Conservation (phyloP, 2,113 vertebrate species). For the Holacanthus passer region DNA sequence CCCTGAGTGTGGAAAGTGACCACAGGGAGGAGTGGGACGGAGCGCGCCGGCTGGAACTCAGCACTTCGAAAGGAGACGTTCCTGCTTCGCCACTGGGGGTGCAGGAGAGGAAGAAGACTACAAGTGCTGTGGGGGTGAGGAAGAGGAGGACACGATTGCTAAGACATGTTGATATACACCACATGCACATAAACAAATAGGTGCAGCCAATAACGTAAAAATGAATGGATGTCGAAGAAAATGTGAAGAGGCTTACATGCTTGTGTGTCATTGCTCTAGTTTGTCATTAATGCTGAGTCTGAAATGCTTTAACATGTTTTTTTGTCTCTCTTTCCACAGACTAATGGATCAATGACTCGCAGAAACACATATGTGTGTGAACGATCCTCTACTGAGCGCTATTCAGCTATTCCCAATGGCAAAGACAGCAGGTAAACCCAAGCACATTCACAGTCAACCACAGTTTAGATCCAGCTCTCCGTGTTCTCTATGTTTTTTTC, state of each 20-base stretch:
- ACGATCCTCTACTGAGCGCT: conserved; percentile 90
- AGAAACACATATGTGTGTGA: conserved; percentile 98
- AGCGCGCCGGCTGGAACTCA: conserved; percentile 90
- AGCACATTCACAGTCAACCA: background rate
- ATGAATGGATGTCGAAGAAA: background rate
- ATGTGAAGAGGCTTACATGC: background rate
- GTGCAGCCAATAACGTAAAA: background rate
- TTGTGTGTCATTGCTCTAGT: background rate
- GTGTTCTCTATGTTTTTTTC: background rate
- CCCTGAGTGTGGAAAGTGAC: conserved; percentile 95
- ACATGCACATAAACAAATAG: background rate
- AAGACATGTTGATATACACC: background rate
- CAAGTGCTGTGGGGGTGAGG: conserved; percentile 91
- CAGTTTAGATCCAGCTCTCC: background rate
- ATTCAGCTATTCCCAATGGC: conserved; percentile 93
- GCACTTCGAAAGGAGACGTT: conserved; percentile 92
- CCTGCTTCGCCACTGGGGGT: conserved; percentile 92
- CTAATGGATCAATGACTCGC: conserved; percentile 94
- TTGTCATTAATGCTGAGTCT: background rate
- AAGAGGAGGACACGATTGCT: background rate
- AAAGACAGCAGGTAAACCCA: conserved; percentile 94
- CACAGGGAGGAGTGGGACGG: conserved; percentile 96
- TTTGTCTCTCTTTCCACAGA: conserved; percentile 75
- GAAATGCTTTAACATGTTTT: background rate
- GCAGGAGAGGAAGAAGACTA: conserved; percentile 93